These are phyloP conservation scores for Xyrauchen texanus DNA, from an alignment of 2,113 vertebrate species.

Conservation along the genomic window DNA sequence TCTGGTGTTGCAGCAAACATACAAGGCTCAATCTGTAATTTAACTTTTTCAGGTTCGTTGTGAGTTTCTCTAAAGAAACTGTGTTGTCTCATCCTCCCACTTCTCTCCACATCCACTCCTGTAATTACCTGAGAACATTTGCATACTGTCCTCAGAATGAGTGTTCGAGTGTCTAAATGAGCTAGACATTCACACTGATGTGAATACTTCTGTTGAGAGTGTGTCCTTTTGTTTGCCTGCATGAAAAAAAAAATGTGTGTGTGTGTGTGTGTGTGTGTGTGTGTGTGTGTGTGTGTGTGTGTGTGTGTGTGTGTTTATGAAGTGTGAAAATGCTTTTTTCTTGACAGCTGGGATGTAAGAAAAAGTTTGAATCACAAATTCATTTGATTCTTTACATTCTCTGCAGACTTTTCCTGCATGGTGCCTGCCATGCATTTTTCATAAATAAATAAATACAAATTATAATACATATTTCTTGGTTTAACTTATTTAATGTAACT, in stretches of 20 bases:
- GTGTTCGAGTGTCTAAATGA: constrained; percentile 22
- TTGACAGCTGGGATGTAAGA: not conserved
- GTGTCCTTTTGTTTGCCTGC: constrained; percentile 8
- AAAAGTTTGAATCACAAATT: not conserved
- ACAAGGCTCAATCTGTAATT: constrained; percentile 27
- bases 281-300: not conserved
- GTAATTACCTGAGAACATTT: constrained; percentile 43
- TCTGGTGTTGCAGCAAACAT: not conserved
- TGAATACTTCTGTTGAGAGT: constrained; percentile 1
- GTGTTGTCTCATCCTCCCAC: constrained; percentile 37
- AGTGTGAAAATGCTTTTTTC: not conserved
- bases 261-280: not conserved
- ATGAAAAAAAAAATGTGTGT: not conserved
- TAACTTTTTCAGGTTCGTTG: not conserved
- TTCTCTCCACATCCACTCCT: constrained; percentile 30
- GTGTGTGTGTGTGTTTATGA: not conserved
- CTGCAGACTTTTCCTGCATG: not conserved
- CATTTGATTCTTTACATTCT: not conserved
- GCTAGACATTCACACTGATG: not conserved
- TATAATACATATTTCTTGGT: not conserved
- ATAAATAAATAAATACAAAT: not conserved
- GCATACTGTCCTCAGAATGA: constrained; percentile 19
- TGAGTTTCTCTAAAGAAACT: constrained; percentile 14
- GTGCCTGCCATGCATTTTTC: not conserved
- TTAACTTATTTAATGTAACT: not conserved